Base-by-base conservation (phyloP, 1,140 invertebrate species). In the Reticulitermes speratus region DNA sequence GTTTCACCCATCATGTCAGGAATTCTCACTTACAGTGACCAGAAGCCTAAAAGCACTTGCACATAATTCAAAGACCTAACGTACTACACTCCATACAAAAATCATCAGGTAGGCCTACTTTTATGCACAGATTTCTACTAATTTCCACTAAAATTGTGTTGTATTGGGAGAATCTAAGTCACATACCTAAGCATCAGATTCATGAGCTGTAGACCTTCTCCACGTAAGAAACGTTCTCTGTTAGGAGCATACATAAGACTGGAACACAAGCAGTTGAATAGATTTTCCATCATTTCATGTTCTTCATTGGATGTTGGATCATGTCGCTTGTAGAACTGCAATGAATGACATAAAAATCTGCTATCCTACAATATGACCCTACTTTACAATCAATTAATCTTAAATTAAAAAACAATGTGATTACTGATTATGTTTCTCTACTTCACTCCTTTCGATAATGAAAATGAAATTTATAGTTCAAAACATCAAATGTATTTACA, bases 271-370 rank as follows among this genome's bases (percentile, higher is more conserved):
- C 96, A 95, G 90, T 99, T 97, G 90, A 99, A 99, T 82, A 99
- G 92, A 92, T 99, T 99, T 91, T 99, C 98, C 98, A 99, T 99
- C 89, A 98, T 96, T 92, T 99, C 99, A 89, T 97, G 95, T 91
- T 99, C 99, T 91, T 99, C 98, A 19, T 94, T 94, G 86, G 94
- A 95, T 83, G 92, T 93, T 2, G 98, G 98, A 92, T 99, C 98
- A 90, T 99, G 97, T 83, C 97, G 92, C 91, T 99, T 99, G 91
- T 98, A 99, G 88, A 95, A 96, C 96, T 97, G 89, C 44, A 92
- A 90, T 87, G 87, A 88, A 87, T 87, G 44, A 88, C 84, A 87
- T 87, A 87, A 21, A 82, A 87, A 86, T 16, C 48, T 16, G 12
- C 45, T 48, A 48, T 48, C 45, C 12, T 12, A 48, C 12, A 85